Evolutionary conservation across 1,140 invertebrate species (phyloP), one percentile per base, ranked within the genome.

Genomic region (Drosophila pachea): DNA sequence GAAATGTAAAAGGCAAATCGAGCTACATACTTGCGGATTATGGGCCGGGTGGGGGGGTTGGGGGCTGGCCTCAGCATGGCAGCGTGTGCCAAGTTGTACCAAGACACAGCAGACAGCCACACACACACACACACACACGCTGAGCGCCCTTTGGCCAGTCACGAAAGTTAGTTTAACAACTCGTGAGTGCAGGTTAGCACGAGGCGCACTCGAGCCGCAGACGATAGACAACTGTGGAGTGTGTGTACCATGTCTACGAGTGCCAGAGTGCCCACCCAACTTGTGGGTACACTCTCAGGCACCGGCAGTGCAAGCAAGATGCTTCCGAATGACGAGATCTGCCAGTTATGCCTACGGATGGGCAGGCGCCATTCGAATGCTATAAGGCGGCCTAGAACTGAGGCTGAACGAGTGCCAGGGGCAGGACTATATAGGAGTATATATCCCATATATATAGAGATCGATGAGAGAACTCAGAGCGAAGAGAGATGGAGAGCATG

Each of bases 1-100:
- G 81, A 86, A 86, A 86, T 86, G 76, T 86, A 77, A 86, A 86
- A 86, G 74, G 76, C 81, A 86, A 83, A 86, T 81, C 76, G 86
- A 86, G 77, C 78, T 78, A 75, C 74, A 75, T 79, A 69, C 59
- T 60, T 68, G 48, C 35, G 22, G 22, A 22, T 22, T 2, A 22
- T 22, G 22, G 22, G 22, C 35, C 6, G 12, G 4, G 16, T 11
- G 16, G 6, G 8, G 4, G 12, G 43, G 9, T 1, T 11, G 36
- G 11, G 9, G 60, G n/a, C n/a, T n/a, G n/a, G n/a, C 29, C 36
- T 29, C 14, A 65, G 56, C 43, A 50, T 33, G 59, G 45, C 53
- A 68, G 64, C 58, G 70, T 74, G 71, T 78, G 78, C 65, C 52
- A 73, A 56, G 69, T 68, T 38, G 78, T 73, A 79, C 76, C 73